These are phyloP conservation scores for Cosmia pyralina DNA, from an alignment of 2,888 invertebrate genomes.

Conservation along the genomic window DNA sequence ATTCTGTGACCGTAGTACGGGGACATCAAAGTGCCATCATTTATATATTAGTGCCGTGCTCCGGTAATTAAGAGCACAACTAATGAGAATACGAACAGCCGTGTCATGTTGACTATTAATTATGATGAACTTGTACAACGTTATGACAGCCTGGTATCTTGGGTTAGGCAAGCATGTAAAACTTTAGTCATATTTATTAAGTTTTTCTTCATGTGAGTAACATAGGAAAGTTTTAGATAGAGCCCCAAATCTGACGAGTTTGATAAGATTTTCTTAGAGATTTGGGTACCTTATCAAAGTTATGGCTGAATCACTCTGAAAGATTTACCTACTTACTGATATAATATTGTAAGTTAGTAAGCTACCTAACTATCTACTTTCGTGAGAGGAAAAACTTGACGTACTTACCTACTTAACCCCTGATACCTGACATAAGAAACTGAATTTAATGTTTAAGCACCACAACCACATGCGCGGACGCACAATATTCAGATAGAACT, in stretches of 20 bases:
- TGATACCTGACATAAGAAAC: no score
- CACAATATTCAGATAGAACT: background rate
- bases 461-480: background rate
- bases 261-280: slow-evolving; percentile 46
- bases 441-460: background rate
- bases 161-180: slow-evolving; percentile 24
- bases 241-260: slow-evolving; percentile 41
- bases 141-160: slow-evolving; percentile 41
- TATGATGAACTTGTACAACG: slow-evolving; percentile 57
- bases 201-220: slow-evolving; percentile 26
- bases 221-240: slow-evolving; percentile 21
- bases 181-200: slow-evolving; percentile 39
- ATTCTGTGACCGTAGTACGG: slow-evolving; percentile 15
- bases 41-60: slow-evolving; percentile 66
- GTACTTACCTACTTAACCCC: no score
- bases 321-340: slow-evolving; percentile 23
- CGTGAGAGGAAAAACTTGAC: no score
- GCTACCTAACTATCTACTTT: background rate
- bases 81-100: slow-evolving; percentile 65
- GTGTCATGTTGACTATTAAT: slow-evolving; percentile 65
- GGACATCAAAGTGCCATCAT: slow-evolving; percentile 66
- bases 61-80: slow-evolving; percentile 63
- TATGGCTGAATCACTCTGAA: slow-evolving; percentile 22
- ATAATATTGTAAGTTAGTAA: slow-evolving; percentile 6
- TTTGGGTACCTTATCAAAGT: slow-evolving; percentile 34